phyloP scores from a whole-genome alignment of 1,140 invertebrate genomes.

The Listronotus oregonensis region DNA sequence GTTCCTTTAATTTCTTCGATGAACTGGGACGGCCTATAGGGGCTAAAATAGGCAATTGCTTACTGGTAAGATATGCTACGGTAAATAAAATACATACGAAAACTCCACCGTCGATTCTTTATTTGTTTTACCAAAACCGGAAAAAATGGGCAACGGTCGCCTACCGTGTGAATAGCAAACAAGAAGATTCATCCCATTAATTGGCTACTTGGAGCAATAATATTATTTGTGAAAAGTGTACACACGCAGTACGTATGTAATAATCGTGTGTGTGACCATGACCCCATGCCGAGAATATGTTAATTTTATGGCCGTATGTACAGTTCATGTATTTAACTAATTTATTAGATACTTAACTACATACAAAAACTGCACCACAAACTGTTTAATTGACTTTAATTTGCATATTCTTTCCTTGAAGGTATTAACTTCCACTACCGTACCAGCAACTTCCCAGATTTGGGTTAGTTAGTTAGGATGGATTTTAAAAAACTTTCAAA shows the following conservation, averaged over 20 bases:
- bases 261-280: slow-evolving; percentile 7
- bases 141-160: slow-evolving; percentile 37
- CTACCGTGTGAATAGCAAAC: slow-evolving; percentile 36
- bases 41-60: too few relatives aligned
- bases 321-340: background rate
- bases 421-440: too few relatives aligned
- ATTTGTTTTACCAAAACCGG: slow-evolving; percentile 35
- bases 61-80: too few relatives aligned
- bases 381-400: too few relatives aligned
- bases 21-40: too few relatives aligned
- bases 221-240: slow-evolving; percentile 23
- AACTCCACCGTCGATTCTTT: slow-evolving; percentile 17
- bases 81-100: slow-evolving; percentile 9
- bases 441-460: too few relatives aligned
- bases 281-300: slow-evolving; percentile 10
- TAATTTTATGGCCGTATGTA: background rate
- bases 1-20: too few relatives aligned
- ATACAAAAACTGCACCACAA: too few relatives aligned
- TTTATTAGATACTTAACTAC: too few relatives aligned
- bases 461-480: too few relatives aligned
- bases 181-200: slow-evolving; percentile 31
- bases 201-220: slow-evolving; percentile 31
- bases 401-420: too few relatives aligned
- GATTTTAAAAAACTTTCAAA: too few relatives aligned
- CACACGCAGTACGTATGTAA: slow-evolving; percentile 13